Evolutionary conservation across 1,140 invertebrate genomes (phyloP).

Genomic region (Ostrea edulis): DNA sequence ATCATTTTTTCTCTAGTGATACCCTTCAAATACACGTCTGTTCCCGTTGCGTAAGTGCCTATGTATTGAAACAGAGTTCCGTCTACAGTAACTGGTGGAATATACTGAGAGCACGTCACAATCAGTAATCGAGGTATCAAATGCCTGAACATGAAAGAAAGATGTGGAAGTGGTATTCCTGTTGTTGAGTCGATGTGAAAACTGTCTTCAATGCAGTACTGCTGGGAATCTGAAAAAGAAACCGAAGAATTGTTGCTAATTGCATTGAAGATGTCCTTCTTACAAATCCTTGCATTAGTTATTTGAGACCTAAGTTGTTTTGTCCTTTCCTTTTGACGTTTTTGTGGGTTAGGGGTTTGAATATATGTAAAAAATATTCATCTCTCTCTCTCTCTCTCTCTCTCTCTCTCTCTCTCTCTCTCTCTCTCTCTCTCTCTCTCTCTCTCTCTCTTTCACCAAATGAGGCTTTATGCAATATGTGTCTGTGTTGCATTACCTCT

Average conservation of each 20-base stretch:
- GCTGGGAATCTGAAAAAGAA: background rate
- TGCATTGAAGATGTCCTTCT: too few species aligned
- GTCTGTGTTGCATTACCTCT: background rate
- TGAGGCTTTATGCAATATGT: too few species aligned
- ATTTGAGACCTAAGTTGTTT: too few species aligned
- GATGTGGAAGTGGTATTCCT: background rate
- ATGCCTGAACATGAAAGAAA: background rate
- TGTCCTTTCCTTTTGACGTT: too few species aligned
- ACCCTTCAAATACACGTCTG: background rate
- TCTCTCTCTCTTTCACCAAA: too few species aligned
- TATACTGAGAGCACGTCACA: background rate
- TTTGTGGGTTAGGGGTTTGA: too few species aligned
- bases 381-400: too few species aligned
- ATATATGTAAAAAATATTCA: too few species aligned
- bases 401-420: too few species aligned
- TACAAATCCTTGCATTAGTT: too few species aligned
- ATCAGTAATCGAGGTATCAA: background rate
- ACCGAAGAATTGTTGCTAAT: too few species aligned
- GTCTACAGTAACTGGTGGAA: background rate
- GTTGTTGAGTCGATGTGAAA: constrained; percentile 13
- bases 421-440: too few species aligned
- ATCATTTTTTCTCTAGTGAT: background rate
- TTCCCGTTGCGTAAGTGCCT: background rate
- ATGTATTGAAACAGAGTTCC: background rate
- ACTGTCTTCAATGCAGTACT: background rate